Evolutionary conservation across 2,113 vertebrate genomes (phyloP).

Genomic region (Microcebus griseorufus): DNA sequence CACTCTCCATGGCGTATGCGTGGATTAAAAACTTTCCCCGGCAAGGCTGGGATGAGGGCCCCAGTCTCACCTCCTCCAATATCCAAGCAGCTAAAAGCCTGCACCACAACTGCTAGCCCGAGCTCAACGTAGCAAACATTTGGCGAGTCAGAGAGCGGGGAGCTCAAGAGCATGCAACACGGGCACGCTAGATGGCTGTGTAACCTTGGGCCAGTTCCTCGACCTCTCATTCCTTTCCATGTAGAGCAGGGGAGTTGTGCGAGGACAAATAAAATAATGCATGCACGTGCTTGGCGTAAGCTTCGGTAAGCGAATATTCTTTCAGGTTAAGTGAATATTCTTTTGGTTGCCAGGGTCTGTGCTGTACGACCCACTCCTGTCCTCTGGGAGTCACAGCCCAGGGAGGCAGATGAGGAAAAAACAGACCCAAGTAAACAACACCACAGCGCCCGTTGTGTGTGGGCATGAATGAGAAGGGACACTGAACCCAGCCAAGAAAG

Average conservation of each 20-base stretch:
- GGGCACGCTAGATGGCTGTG: background rate
- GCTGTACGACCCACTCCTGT: background rate
- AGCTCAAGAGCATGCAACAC: background rate
- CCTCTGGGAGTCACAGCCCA: background rate
- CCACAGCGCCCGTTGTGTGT: background rate
- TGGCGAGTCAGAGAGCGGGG: background rate
- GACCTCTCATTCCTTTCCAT: background rate
- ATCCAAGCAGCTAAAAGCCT: background rate
- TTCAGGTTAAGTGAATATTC: background rate
- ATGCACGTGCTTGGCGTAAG: background rate
- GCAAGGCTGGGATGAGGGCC: background rate
- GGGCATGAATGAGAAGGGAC: background rate
- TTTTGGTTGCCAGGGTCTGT: background rate
- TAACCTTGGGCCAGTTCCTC: background rate
- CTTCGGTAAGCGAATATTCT: background rate
- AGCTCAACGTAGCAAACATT: background rate
- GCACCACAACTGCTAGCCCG: no score
- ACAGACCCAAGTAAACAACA: background rate
- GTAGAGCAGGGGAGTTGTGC: background rate
- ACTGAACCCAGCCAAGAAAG: background rate
- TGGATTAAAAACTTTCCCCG: background rate
- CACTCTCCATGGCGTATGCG: background rate
- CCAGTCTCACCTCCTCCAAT: background rate
- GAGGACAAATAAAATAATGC: background rate
- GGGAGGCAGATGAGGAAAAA: background rate